phyloP scores from a whole-genome alignment of 2,797 vertebrate species.

The Trachops cirrhosus region DNA sequence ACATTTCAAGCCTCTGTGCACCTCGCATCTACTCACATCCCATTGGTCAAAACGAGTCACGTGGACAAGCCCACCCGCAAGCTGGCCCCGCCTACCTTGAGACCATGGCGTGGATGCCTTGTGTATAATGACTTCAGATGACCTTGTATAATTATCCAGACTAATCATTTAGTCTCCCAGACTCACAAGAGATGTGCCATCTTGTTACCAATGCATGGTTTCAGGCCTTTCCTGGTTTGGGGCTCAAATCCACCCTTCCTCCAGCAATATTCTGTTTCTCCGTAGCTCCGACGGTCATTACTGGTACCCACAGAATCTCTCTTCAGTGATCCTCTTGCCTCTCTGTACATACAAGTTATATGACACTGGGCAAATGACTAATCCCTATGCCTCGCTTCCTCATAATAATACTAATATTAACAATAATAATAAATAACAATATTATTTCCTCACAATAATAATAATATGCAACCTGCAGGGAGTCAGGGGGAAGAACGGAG shows the following conservation, averaged over 20 bases:
- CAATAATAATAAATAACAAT: neutral
- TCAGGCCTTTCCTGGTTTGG: neutral
- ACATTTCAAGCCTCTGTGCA: neutral
- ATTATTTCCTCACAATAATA: neutral
- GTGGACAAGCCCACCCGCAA: neutral
- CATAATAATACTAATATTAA: no score
- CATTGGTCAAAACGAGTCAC: neutral
- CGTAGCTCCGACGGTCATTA: neutral
- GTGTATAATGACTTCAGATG: neutral
- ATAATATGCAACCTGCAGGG: neutral
- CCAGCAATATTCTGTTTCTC: accelerated
- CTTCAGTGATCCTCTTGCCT: neutral
- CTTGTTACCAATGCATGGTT: neutral
- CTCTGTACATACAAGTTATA: neutral
- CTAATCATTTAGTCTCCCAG: neutral
- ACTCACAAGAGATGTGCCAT: neutral
- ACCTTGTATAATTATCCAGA: no score
- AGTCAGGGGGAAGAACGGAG: neutral
- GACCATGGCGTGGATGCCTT: neutral
- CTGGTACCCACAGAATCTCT: neutral
- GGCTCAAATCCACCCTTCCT: neutral
- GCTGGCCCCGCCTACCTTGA: neutral
- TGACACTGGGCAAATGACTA: neutral
- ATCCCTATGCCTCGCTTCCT: neutral
- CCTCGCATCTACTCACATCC: neutral